Evolutionary conservation across 2,113 vertebrate species (phyloP).

Genomic region (Trachemys scripta): DNA sequence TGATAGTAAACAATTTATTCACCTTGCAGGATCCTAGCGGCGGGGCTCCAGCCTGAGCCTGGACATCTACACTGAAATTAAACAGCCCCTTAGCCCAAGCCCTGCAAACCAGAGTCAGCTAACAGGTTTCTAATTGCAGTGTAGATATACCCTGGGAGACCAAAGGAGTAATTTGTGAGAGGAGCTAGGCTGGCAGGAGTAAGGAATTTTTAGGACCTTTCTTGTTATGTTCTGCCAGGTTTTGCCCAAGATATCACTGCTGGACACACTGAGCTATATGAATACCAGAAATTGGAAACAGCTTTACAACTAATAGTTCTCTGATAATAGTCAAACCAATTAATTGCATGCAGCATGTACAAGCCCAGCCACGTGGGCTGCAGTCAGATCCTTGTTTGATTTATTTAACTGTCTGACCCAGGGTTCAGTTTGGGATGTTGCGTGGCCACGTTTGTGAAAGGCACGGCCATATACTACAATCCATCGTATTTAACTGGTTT

Average conservation of each 20-base stretch:
- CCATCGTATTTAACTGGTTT: not conserved
- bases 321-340: accelerated
- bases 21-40: not conserved
- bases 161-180: not conserved
- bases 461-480: not conserved
- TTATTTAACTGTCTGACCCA: not conserved
- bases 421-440: not conserved
- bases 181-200: not conserved
- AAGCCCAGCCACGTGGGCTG: not conserved
- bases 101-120: not conserved
- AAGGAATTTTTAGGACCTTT: not conserved
- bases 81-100: not conserved
- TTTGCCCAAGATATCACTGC: not conserved
- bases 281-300: not conserved
- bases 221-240: not conserved
- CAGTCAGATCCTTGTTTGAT: not conserved
- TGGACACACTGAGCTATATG: not conserved
- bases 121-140: not conserved
- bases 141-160: not conserved
- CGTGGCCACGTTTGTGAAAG: not conserved
- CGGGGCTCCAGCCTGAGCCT: not conserved
- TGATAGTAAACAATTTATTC: not conserved
- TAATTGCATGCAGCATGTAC: not conserved
- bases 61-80: not conserved
- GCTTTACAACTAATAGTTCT: not conserved